Base-by-base conservation (phyloP, 92 coral and sea anemone genomes). In the Micromussa lordhowensis region DNA sequence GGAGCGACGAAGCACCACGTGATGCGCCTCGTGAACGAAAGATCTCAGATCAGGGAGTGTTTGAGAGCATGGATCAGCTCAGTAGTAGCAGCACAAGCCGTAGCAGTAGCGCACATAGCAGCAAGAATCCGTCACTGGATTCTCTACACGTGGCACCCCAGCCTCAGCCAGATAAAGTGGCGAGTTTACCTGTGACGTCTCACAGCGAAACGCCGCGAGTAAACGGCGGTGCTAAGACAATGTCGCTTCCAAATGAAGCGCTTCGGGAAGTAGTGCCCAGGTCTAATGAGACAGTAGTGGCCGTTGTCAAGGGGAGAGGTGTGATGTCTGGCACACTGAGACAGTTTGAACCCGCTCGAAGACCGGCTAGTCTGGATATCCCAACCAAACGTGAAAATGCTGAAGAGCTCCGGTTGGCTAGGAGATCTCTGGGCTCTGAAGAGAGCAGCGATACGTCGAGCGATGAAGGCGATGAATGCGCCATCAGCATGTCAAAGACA, bases 401-500 rank as follows among this genome's bases (percentile, higher is more conserved):
- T 2, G 98, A 93, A 69, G 98, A 91, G 44, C 82, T 87, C 84
- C 90, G 96, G 7, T n/a, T 91, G 35, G 86, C 87, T 19, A 77
- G 92, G 71, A 86, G 91, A 16, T 81, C 98, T 14, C 59, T 90
- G 51, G 93, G 94, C 31, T 95, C 98, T 55, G 96, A 94, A 72
- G 95, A 94, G 72, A 97, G 99, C 74, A 96, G 96, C 69, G 96
- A 93, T 18, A 92, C 99, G 5, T 94, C 95, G 28, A 94, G 97
- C 68, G 99, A 96, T 28, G 98, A 95, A 48, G 95, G 88, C 24
- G 95, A 93, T 22, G 95, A 88, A 70, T 78, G 89, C 34, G 93
- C 94, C 15, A 83, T 95, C 55, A 94, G 95, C 69, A 93, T 95
- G 96, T 96, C 98, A 19, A 94, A 91, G 91, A 93, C 98, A 13